Evolutionary conservation across 2,888 invertebrate genomes (phyloP).

Genomic region (Tachystola acroxantha): DNA sequence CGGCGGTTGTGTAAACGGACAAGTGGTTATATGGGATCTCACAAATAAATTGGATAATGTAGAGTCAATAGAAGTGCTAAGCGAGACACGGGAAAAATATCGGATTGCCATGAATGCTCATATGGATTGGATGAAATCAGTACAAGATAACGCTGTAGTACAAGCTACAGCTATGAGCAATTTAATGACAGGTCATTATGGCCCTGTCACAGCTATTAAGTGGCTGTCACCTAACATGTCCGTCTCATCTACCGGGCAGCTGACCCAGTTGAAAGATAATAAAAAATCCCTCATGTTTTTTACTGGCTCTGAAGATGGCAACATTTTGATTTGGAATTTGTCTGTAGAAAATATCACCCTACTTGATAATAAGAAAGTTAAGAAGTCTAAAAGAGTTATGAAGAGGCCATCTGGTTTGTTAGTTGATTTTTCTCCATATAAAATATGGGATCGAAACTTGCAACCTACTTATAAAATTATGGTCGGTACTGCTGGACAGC

Average conservation of each 20-base stretch:
- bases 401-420: constrained; percentile 78
- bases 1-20: constrained; percentile 85
- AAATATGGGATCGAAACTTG: constrained; percentile 78
- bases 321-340: constrained; percentile 84
- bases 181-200: constrained; percentile 79
- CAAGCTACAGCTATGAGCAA: constrained; percentile 80
- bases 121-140: constrained; percentile 84
- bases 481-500: constrained; percentile 61
- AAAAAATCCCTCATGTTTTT: constrained; percentile 79
- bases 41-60: constrained; percentile 79
- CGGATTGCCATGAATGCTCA: constrained; percentile 78
- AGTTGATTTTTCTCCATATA: constrained; percentile 79
- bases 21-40: constrained; percentile 85
- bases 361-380: constrained; percentile 51
- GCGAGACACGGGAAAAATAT: constrained; percentile 80
- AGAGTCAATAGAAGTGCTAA: constrained; percentile 80
- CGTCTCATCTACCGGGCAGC: constrained; percentile 79
- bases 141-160: constrained; percentile 77
- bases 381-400: constrained; percentile 63
- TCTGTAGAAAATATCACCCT: constrained; percentile 61
- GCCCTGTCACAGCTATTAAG: constrained; percentile 80
- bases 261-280: constrained; percentile 35
- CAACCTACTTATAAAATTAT: constrained; percentile 80
- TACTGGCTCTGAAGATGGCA: constrained; percentile 82
- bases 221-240: constrained; percentile 83